A percentile compares a stretch with the other conserved stretches of the same genome.
Conservation (phyloP, 2,113 vertebrate genomes). For the Austrofundulus limnaeus region DNA sequence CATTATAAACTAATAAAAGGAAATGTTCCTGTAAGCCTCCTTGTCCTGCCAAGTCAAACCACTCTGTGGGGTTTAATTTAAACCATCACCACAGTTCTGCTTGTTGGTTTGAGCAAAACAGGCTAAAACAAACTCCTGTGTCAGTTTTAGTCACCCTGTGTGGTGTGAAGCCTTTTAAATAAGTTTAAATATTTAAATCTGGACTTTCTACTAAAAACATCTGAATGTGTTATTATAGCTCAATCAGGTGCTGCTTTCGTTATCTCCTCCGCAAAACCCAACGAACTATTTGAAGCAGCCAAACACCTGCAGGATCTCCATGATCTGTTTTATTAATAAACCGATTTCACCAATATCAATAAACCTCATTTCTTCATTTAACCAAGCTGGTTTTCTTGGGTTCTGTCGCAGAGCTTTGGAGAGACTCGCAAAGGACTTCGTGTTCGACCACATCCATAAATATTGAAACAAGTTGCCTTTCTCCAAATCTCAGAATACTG, state of each 20-base stretch:
- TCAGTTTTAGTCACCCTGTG: slow-evolving; percentile 20
- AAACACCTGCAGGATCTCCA: slow-evolving; percentile 23
- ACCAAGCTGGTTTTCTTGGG: slow-evolving; percentile 29
- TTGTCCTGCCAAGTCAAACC: slow-evolving; percentile 33
- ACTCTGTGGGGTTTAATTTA: slow-evolving; percentile 19
- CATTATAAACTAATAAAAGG: slow-evolving; percentile 27
- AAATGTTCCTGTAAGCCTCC: slow-evolving; percentile 51
- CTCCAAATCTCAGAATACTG: slow-evolving; percentile 75
- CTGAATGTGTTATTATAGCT: slow-evolving; percentile 16
- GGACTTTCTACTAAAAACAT: slow-evolving; percentile 21
- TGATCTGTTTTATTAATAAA: slow-evolving; percentile 45
- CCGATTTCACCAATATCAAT: slow-evolving; percentile 34
- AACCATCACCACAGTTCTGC: slow-evolving; percentile 54
- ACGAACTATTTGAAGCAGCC: slow-evolving; percentile 16
- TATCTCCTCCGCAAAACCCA: too few species aligned
- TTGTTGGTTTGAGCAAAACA: slow-evolving; percentile 37
- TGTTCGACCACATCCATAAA: slow-evolving; percentile 79
- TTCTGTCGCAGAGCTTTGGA: slow-evolving; percentile 47
- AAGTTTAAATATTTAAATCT: slow-evolving; percentile 45
- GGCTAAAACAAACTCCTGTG: slow-evolving; percentile 40
- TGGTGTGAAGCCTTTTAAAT: slow-evolving; percentile 24
- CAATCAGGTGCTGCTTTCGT: not conserved
- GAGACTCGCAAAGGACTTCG: slow-evolving; percentile 65
- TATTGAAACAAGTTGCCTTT: slow-evolving; percentile 81
- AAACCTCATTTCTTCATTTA: slow-evolving; percentile 34